Evolutionary conservation across 2,888 invertebrate species (phyloP), one percentile per base, ranked within the genome.

Genomic region (Chaetogeoica ovagalla): DNA sequence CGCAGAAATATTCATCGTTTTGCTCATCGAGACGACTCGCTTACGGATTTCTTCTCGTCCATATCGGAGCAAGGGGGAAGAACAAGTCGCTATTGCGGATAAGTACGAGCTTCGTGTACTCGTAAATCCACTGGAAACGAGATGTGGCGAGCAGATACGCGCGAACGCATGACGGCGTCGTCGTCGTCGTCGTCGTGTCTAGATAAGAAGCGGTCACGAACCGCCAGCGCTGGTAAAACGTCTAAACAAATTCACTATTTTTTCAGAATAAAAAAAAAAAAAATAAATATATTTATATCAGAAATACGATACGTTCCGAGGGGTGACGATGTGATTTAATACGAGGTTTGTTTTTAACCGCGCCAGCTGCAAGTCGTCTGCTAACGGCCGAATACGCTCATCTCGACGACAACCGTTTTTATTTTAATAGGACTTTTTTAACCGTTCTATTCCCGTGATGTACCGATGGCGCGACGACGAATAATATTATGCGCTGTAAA

Each of bases 131-230:
- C 62, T 70, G 23, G 63, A 39, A 30, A 62, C 30, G 30, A 79
- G 79, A 71, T 63, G 71, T 63, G 71, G 55, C 39, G 63, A 57
- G 23, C 63, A 70, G 79, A 79, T 79, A 79, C 43, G 30, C 69
- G 13, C 23, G 79, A 52, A 39, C 62, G 65, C 79, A 63, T 71
- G 79, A 79, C 62, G 65, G 71, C 70, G 63, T 39, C 43, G 63
- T 52, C 13, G 63, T 13, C n/a, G n/a, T n/a, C n/a, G 39, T 39
- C 13, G 63, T 52, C 13, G 63, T 13, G 71, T 77, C 62, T 70
- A 70, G 77, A 77, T 69, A 77, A 77, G 70, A 70, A 69, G 70
- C 52, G 77, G 77, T 79, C 79, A 79, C 79, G 75, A 76, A 66
- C 66, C 30, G 65, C 57, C 30, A 48, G 66, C 68, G 30, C 30